A percentile compares a stretch with the other conserved stretches of the same genome.
Conservation (phyloP, 2,797 vertebrate species). For the Macrochelys suwanniensis region DNA sequence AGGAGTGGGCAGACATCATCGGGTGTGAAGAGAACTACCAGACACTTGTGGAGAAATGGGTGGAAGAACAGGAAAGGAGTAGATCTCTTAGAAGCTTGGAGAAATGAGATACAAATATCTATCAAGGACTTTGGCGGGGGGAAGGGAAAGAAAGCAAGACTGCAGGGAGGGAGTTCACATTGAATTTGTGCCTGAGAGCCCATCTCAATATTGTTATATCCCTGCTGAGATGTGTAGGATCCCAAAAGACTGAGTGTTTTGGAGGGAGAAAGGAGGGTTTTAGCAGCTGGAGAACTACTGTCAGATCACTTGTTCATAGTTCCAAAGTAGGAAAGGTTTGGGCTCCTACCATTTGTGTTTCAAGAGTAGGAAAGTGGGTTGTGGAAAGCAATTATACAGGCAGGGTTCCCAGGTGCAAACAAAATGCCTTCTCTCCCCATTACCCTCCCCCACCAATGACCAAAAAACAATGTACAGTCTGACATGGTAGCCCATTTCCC, state of each 20-base stretch:
- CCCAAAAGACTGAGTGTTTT: background rate
- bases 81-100: too few species aligned
- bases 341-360: background rate
- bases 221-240: background rate
- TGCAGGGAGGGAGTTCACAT: too few species aligned
- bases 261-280: background rate
- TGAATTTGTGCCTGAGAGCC: background rate
- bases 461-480: background rate
- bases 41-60: background rate
- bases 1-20: too few species aligned
- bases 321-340: background rate
- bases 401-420: background rate
- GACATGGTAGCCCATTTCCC: background rate
- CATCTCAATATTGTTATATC: background rate
- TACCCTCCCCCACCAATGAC: too few species aligned
- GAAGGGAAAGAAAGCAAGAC: background rate
- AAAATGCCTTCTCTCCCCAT: background rate
- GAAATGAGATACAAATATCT: background rate
- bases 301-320: background rate
- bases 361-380: background rate
- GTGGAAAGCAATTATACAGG: background rate
- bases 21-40: too few species aligned
- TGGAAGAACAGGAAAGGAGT: background rate
- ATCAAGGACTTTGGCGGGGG: background rate
- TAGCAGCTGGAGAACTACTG: background rate